A percentile compares a stretch with the other conserved stretches of the same genome.
These are phyloP conservation scores for Ophioderma brevispina DNA, from an alignment of 35 echinoderm and acorn worm genomes.

Conservation along the genomic window DNA sequence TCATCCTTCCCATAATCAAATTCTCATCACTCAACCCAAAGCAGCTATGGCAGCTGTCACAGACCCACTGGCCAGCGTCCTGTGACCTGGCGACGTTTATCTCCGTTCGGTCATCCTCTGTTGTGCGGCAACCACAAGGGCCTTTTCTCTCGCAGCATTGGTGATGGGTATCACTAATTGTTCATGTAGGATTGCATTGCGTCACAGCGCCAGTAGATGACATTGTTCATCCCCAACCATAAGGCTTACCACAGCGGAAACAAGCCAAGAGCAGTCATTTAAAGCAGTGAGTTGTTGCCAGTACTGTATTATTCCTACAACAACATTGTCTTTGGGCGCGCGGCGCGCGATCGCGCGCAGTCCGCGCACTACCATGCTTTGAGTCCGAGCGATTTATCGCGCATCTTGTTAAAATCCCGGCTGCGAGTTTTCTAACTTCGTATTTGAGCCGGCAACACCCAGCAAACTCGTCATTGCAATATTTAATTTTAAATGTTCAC, in stretches of 20 bases:
- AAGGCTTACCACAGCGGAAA: conserved; percentile 71
- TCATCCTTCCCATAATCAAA: conserved; percentile 29
- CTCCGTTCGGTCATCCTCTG: conserved; percentile 85
- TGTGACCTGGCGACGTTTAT: conserved; percentile 70
- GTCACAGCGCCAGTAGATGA: conserved; percentile 98
- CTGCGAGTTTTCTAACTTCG: too few relatives aligned
- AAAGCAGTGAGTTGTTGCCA: too few relatives aligned
- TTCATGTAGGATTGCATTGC: conserved; percentile 79
- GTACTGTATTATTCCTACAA: too few relatives aligned
- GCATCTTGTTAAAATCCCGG: too few relatives aligned
- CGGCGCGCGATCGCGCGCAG: too few relatives aligned
- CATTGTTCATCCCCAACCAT: conserved; percentile 82
- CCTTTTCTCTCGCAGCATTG: conserved; percentile 85
- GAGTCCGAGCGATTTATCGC: too few relatives aligned
- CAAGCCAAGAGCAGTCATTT: too few relatives aligned
- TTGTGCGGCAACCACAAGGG: conserved; percentile 87
- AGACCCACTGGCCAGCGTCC: conserved; percentile 79
- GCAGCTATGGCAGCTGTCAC: conserved; percentile 92
- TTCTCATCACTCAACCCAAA: conserved; percentile 62
- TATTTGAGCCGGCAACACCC: too few relatives aligned
- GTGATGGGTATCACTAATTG: conserved; percentile 79
- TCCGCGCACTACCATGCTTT: too few relatives aligned
- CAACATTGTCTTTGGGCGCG: too few relatives aligned
- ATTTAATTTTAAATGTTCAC: too few relatives aligned
- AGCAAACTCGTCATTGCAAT: too few relatives aligned